Evolutionary conservation across 2,888 invertebrate genomes (phyloP), one percentile per base, ranked within the genome.

Genomic region (Palloptera scutellata): DNA sequence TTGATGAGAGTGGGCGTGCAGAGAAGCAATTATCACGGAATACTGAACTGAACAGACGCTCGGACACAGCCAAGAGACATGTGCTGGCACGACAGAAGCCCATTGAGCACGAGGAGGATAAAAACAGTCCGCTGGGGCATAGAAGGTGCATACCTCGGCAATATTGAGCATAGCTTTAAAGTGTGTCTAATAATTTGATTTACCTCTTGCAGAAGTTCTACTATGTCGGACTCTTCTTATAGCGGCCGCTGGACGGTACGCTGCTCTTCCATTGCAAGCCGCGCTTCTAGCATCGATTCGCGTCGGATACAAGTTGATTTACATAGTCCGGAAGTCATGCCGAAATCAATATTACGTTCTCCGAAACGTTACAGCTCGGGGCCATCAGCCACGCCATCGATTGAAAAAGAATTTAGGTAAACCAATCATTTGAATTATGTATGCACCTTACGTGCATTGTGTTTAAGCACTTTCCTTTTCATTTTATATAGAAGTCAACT

Each of bases 1-100:
- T 94, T 68, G 94, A 94, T 81, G 93, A 93, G 84, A 90, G 91
- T 1, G 87, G 88, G 79, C 70, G 73, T 48, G 73, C 70, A 58
- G 81, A 81, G 53, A 80, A 76, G 62, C 80, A 72, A 68, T 67
- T 70, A 74, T 73, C 66, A 68, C 75, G 69, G 19, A 79, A 88
- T 86, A 89, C 75, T 0, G 91, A 91, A 83, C 88, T 91, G 66
- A 88, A 87, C 8, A 82, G 81, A 62, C 79, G 85, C 76, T 86
- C 86, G 1, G 89, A 89, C 74, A 89, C 90, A 1, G 90, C 91
- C 54, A 89, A 92, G 59, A 87, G 92, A 54, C 92, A 93, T 78
- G 90, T 92, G 59, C 87, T 95, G 54, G 87, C 91, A 10, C 86
- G 94, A 9, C 95, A 95, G 79, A 89, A 91, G 72, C 91, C 91